These are phyloP conservation scores for Pangasianodon gigas DNA, from an alignment of 2,113 vertebrate species.

Conservation along the genomic window DNA sequence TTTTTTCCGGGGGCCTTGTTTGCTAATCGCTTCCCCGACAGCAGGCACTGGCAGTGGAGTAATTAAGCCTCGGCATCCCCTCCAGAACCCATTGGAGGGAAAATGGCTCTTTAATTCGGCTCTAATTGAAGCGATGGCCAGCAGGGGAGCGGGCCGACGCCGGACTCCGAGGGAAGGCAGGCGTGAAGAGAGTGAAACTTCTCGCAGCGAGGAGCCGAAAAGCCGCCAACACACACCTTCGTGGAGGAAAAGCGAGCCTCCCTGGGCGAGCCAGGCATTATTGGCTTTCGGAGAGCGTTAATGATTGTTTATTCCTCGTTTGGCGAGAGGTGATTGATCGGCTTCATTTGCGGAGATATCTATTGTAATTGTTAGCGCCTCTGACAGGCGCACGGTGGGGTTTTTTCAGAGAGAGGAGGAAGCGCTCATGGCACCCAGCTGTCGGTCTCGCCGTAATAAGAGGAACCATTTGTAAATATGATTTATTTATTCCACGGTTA, in stretches of 20 bases:
- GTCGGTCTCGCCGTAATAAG: conserved; percentile 56
- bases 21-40: conserved; percentile 70
- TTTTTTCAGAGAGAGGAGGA: conserved; percentile 27
- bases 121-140: conserved; percentile 72
- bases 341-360: conserved; percentile 67
- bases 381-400: conserved; percentile 58
- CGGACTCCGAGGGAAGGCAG: conserved; percentile 27
- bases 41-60: conserved; percentile 64
- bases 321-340: conserved; percentile 67
- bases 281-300: conserved; percentile 53
- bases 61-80: conserved; percentile 70
- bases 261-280: conserved; percentile 42
- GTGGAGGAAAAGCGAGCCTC: conserved; percentile 45
- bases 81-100: conserved; percentile 62
- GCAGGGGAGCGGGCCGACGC: conserved; percentile 51
- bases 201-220: conserved; percentile 39
- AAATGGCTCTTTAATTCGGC: conserved; percentile 72
- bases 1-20: conserved; percentile 51
- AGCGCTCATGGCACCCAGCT: conserved; percentile 37
- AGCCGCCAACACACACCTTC: conserved; percentile 42
- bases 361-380: conserved; percentile 61
- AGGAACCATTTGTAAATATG: conserved; percentile 60
- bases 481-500: conserved; percentile 59
- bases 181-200: conserved; percentile 40
- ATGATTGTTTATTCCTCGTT: conserved; percentile 57